Base-by-base conservation (phyloP, 2,113 vertebrate genomes). In the Spea multiplicata region DNA sequence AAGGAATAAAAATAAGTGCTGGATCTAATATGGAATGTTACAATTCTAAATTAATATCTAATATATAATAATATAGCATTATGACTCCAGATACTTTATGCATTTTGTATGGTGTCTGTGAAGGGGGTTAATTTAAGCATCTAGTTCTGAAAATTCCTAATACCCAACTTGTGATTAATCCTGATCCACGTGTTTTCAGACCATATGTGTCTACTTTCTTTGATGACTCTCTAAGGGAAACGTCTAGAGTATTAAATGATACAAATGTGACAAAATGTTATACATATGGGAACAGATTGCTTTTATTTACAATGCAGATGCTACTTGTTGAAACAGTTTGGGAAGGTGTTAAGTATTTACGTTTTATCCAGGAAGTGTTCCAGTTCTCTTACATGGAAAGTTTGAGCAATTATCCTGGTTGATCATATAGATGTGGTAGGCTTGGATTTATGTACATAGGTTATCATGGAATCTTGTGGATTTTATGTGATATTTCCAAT, bases 231-330 rank as follows among this genome's bases (percentile, higher is more conserved):
- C 75, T 62, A n/a, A 77, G 66, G 75, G 69, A 53, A 62, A 70
- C 61, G 62, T 77, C 59, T 77, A 69, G 30, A 59, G 66, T 69
- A 76, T 69, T 69, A 59, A 76, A 76, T 76, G 74, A n/a, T 69
- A 50, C 49, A 68, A 76, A 76, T 76, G 74, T 76, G 66, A 69
- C 74, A 76, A 69, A 57, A 61, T 76, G 74, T 69, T 69, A 6
- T 69, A 13, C 49, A 59, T 57, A 53, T n/a, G 48, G 52, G 68
- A 76, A 76, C 53, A 76, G 44, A 47, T 45, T 69, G 65, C 17
- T 69, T 59, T 59, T 59, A 59, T 59, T 59, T 59, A 59, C 52
- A 76, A 45, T 30, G 6, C 50, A 68, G 67, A 48, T 59, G 9
- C 16, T 66, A 59, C 55, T 59, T 13, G 10, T 59, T 59, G 55